Percentiles rank a stretch among this genome's conserved stretches.
These are phyloP conservation scores for Hippasteria phrygiana DNA, from an alignment of 53 echinoderm and acorn worm species.

Conservation along the genomic window DNA sequence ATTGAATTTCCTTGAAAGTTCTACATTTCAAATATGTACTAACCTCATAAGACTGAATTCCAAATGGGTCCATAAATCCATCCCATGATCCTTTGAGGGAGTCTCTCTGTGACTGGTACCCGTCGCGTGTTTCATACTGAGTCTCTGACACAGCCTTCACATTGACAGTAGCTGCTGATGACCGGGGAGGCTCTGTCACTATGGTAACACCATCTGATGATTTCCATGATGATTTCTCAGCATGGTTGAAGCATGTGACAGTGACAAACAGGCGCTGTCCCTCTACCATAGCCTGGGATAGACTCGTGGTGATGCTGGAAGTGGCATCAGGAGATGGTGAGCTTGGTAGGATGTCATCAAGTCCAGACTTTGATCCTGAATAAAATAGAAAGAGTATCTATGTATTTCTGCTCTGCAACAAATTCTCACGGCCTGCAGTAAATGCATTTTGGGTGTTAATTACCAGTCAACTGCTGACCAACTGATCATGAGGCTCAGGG, in stretches of 20 bases:
- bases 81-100: constrained; percentile 43
- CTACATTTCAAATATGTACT: background rate
- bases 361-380: constrained; percentile 23
- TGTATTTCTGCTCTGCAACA: background rate
- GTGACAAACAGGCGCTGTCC: constrained; percentile 37
- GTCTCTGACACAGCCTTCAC: constrained; percentile 38
- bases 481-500: too few species aligned
- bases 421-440: too few species aligned
- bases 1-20: too few species aligned
- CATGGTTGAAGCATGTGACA: constrained; percentile 49
- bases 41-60: constrained; percentile 55
- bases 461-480: too few species aligned
- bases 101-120: constrained; percentile 45
- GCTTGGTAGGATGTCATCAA: constrained; percentile 27
- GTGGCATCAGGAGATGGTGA: background rate
- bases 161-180: constrained; percentile 35
- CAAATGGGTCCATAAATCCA: constrained; percentile 52
- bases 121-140: constrained; percentile 4
- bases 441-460: too few species aligned
- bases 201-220: constrained; percentile 66
- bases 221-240: constrained; percentile 24
- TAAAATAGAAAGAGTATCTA: background rate
- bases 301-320: background rate
- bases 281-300: background rate
- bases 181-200: constrained; percentile 38